A percentile compares a stretch with the other conserved stretches of the same genome.
These are phyloP conservation scores for Crossocerus cetratus DNA, from an alignment of 2,888 invertebrate genomes.

Conservation along the genomic window DNA sequence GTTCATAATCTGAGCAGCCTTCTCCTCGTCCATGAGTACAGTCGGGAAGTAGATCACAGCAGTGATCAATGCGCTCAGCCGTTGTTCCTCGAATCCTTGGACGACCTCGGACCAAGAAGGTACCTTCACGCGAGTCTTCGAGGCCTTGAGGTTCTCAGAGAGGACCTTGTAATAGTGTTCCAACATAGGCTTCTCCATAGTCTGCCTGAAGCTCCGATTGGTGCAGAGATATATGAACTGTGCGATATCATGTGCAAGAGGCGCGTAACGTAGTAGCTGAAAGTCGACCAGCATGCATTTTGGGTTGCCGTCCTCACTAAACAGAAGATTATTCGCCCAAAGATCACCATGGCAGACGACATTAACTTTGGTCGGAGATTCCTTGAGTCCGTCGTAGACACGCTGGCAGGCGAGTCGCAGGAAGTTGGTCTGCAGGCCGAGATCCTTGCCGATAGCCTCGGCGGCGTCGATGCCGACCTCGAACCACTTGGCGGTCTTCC, in stretches of 20 bases:
- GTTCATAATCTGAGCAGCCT: constrained; percentile 55
- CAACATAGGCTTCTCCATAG: constrained; percentile 78
- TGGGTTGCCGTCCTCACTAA: constrained; percentile 77
- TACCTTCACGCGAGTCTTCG: constrained; percentile 3
- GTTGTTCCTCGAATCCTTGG: constrained; percentile 67
- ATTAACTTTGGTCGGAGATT: constrained; percentile 70
- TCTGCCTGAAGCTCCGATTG: constrained; percentile 77
- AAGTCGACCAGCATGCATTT: constrained; percentile 84
- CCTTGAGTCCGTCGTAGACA: constrained; percentile 51
- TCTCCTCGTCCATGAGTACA: constrained; percentile 62
- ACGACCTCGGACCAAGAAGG: constrained; percentile 66
- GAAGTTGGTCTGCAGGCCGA: constrained; percentile 48
- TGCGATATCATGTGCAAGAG: constrained; percentile 83
- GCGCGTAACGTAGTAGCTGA: constrained; percentile 83
- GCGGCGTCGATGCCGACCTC: constrained; percentile 55
- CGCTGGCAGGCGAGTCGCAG: constrained; percentile 51
- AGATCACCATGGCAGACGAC: constrained; percentile 82
- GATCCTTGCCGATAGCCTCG: constrained; percentile 58
- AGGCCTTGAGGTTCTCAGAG: constrained; percentile 43
- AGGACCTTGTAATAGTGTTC: constrained; percentile 78
- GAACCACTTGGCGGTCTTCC: constrained; percentile 58
- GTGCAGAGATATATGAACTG: constrained; percentile 80
- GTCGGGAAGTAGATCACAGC: constrained; percentile 67
- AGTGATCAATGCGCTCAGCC: constrained; percentile 62
- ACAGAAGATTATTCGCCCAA: constrained; percentile 83